These are phyloP conservation scores for Odocoileus virginianus DNA, from an alignment of 2,113 vertebrate species.

Conservation along the genomic window DNA sequence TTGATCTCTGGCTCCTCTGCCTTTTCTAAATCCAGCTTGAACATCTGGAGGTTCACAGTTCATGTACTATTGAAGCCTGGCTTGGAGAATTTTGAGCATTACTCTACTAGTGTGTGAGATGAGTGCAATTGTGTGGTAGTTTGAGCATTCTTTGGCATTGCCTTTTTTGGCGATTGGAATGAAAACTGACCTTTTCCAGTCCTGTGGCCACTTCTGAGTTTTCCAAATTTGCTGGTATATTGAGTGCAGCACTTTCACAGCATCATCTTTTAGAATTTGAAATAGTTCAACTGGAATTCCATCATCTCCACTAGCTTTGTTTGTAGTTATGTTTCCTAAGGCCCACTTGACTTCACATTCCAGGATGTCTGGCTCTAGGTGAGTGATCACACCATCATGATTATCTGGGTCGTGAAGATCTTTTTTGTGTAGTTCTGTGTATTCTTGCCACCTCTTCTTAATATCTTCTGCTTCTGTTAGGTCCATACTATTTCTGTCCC, in stretches of 20 bases:
- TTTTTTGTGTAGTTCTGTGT: background rate
- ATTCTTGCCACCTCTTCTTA: background rate
- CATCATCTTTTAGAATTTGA: background rate
- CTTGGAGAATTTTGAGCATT: background rate
- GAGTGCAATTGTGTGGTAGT: background rate
- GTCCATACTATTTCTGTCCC: background rate
- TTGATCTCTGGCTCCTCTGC: background rate
- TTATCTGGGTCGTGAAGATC: background rate
- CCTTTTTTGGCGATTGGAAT: background rate
- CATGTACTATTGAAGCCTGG: background rate
- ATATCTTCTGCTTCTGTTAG: background rate
- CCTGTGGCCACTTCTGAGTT: background rate
- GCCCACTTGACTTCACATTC: background rate
- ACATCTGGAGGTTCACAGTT: background rate
- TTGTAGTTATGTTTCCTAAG: background rate
- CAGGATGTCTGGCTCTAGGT: background rate
- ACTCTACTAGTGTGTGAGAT: background rate
- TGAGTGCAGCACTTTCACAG: background rate
- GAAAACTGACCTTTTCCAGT: background rate
- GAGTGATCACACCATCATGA: background rate
- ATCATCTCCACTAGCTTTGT: background rate
- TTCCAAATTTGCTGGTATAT: background rate
- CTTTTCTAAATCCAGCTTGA: background rate
- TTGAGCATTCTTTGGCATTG: background rate
- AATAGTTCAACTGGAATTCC: background rate